Percentiles rank a stretch among this genome's conserved stretches.
phyloP scores from a whole-genome alignment of 2,888 invertebrate genomes.

The Epinotia ramella region DNA sequence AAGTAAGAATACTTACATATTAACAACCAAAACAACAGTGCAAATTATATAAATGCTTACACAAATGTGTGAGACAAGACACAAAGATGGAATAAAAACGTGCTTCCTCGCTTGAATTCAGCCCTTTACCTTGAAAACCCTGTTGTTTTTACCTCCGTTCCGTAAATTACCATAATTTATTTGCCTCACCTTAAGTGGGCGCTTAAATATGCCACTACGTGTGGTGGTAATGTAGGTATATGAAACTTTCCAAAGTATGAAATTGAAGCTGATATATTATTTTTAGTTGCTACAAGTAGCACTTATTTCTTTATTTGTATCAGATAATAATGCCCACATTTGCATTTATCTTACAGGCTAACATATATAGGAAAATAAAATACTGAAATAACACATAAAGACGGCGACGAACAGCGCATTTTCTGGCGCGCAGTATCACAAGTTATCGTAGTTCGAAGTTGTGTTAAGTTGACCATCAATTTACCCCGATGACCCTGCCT shows the following conservation, averaged over 20 bases:
- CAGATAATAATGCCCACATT: too few species aligned
- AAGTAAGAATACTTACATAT: too few species aligned
- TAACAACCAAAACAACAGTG: too few species aligned
- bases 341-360: too few species aligned
- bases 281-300: background rate
- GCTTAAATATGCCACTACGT: constrained; percentile 67
- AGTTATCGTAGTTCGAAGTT: background rate
- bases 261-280: background rate
- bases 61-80: background rate
- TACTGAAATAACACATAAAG: too few species aligned
- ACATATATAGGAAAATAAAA: too few species aligned
- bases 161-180: constrained; percentile 74
- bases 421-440: too few species aligned
- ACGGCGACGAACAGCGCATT: too few species aligned
- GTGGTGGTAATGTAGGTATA: constrained; percentile 20
- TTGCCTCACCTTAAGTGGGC: constrained; percentile 69
- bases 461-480: too few species aligned
- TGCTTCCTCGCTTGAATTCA: constrained; percentile 45
- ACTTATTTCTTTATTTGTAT: too few species aligned
- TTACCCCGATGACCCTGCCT: too few species aligned
- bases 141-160: constrained; percentile 56
- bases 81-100: background rate
- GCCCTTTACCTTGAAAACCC: constrained; percentile 48
- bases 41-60: too few species aligned
- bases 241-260: constrained; percentile 17